Base-by-base conservation (phyloP, 2,797 vertebrate species). In the Numenius phaeopus region DNA sequence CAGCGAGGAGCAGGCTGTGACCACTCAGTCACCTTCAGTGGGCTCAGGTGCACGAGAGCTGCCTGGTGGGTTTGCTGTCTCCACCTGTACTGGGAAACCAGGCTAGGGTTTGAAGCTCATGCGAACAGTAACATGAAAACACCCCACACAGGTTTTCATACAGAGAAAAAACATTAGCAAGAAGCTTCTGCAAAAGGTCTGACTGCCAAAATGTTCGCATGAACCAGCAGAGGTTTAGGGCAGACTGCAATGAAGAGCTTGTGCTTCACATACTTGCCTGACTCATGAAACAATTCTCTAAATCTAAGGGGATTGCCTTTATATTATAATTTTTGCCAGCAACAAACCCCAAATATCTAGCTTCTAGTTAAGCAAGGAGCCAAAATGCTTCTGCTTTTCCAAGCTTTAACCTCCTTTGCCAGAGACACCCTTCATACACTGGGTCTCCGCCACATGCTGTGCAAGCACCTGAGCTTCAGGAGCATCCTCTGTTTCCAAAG, bases 11-110 rank as follows among this genome's bases (percentile, higher is more conserved):
- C 37, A 58, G 52, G 23, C 40, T 66, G 42, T 49, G 55, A 72
- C 66, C 66, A 1, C 5, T 79, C 0, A 1, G 26, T 82, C 46
- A 24, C 22, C 15, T 79, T 37, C 1, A 1, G 21, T 4, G 6
- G 26, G 37, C 75, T 84, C 23, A 61, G 65, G 62, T 18, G 5
- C 20, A 69, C 49, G 17, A 52, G 54, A 91, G 8, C 24, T 66
- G 21, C 20, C 26, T n/a, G 22, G 3, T 47, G 46, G 32, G 27
- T 72, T 82, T 87, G 46, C 37, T 47, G 11, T 78, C 21, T 79
- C 19, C 26, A 22, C 65, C 50, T 52, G n/a, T 75, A 39, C 58
- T 79, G 11, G 55, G 55, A 54, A 87, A 57, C 22, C 6, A 14
- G 57, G 24, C 24, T 87, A 55, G 9, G 1, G 2, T 84, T 87